Conservation (phyloP, 2,113 vertebrate genomes). For the Electrona antarctica region DNA sequence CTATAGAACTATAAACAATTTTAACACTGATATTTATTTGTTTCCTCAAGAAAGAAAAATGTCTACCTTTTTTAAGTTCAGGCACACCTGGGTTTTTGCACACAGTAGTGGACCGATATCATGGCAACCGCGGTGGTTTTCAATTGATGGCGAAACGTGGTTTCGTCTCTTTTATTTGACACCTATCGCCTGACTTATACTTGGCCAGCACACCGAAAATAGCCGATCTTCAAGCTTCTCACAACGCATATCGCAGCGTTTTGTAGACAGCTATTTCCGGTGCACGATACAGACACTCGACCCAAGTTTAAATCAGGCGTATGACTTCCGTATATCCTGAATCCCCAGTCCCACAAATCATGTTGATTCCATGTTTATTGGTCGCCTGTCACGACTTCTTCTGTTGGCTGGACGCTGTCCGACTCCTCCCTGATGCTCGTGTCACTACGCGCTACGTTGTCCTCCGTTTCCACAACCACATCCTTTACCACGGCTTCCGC, state of each 20-base stretch:
- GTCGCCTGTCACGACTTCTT: conserved; percentile 43
- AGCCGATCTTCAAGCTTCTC: too few relatives aligned
- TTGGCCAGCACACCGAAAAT: too few relatives aligned
- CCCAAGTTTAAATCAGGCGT: too few relatives aligned
- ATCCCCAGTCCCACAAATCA: neutral
- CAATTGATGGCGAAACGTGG: conserved; percentile 33
- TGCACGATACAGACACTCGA: too few relatives aligned
- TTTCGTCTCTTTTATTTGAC: conserved; percentile 39
- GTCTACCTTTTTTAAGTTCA: conserved; percentile 90
- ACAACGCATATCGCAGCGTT: too few relatives aligned
- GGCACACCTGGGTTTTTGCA: conserved; percentile 97
- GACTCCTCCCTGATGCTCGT: conserved; percentile 49
- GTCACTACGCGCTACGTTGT: conserved; percentile 56
- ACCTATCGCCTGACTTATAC: neutral
- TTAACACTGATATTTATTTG: conserved; percentile 90
- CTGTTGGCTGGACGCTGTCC: conserved; percentile 23
- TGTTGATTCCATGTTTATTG: conserved; percentile 41
- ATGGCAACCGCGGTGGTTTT: conserved; percentile 76
- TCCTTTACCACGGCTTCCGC: neutral
- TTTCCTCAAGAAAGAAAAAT: conserved; percentile 86
- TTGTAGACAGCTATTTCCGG: too few relatives aligned
- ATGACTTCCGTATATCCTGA: neutral
- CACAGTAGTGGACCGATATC: conserved; percentile 98
- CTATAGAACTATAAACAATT: conserved; percentile 88
- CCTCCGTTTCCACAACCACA: conserved; percentile 19